phyloP scores from a whole-genome alignment of 2,113 vertebrate genomes.

The Helogale parvula region DNA sequence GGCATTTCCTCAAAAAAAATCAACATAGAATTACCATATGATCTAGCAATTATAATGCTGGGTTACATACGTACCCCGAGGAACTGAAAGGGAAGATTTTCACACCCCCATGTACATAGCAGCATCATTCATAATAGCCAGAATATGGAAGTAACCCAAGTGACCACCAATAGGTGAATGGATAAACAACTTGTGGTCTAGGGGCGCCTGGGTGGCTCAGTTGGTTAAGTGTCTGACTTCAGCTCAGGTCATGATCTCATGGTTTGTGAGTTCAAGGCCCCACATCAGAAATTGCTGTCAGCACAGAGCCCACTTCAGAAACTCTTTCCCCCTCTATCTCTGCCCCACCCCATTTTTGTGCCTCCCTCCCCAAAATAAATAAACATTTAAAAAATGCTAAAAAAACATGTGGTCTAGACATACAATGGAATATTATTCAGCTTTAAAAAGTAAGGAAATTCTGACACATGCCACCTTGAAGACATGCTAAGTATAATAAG shows the following conservation, averaged over 20 bases:
- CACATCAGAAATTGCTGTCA: too few relatives aligned
- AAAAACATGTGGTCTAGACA: background rate
- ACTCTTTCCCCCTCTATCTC: too few relatives aligned
- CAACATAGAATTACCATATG: background rate
- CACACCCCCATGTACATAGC: background rate
- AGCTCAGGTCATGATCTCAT: too few relatives aligned
- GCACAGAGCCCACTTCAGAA: too few relatives aligned
- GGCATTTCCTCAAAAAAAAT: background rate
- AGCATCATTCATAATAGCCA: background rate
- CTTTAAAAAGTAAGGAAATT: background rate
- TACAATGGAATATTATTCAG: background rate
- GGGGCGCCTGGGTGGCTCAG: too few relatives aligned
- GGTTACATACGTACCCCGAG: background rate
- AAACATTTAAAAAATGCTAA: too few relatives aligned
- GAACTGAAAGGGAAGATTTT: background rate
- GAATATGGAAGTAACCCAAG: background rate
- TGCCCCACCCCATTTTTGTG: too few relatives aligned
- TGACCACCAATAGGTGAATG: background rate
- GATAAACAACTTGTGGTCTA: background rate
- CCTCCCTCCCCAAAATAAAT: too few relatives aligned
- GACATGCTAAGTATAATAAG: background rate
- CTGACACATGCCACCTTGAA: background rate
- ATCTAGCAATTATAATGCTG: background rate
- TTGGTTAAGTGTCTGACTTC: too few relatives aligned
- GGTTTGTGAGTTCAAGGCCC: too few relatives aligned